phyloP scores from a whole-genome alignment of 2,888 invertebrate species.

The Ochropleura leucogaster region DNA sequence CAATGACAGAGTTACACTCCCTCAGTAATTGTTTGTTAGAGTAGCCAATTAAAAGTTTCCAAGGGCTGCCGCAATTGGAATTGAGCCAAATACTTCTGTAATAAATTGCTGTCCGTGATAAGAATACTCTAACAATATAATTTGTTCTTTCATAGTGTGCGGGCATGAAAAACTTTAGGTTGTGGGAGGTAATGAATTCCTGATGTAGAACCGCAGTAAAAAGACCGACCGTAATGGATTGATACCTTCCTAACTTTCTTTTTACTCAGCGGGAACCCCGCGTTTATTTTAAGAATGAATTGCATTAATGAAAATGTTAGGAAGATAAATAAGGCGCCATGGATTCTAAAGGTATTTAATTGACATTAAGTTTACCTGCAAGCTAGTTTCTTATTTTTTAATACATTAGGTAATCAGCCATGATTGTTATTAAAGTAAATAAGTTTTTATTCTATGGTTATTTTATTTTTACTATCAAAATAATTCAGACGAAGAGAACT shows the following conservation, averaged over 20 bases:
- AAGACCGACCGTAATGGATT: constrained; percentile 60
- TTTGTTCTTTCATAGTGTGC: constrained; percentile 65
- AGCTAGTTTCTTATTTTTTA: neutral
- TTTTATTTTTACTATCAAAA: neutral
- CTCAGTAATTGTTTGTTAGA: constrained; percentile 70
- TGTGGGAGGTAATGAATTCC: constrained; percentile 63
- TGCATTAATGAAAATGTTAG: constrained; percentile 38
- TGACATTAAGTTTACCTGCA: neutral
- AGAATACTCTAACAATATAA: constrained; percentile 71
- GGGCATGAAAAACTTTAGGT: constrained; percentile 62
- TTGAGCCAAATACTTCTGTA: constrained; percentile 73
- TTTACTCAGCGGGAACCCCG: constrained; percentile 36
- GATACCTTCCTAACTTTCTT: constrained; percentile 55
- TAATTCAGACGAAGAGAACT: neutral
- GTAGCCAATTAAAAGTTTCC: constrained; percentile 80
- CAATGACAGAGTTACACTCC: constrained; percentile 66
- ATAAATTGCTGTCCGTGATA: constrained; percentile 73
- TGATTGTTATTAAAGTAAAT: neutral
- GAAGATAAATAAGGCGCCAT: constrained; percentile 15
- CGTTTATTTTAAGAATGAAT: constrained; percentile 52
- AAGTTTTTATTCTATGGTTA: neutral
- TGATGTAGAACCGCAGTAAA: constrained; percentile 60
- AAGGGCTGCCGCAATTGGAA: constrained; percentile 75
- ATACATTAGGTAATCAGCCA: neutral
- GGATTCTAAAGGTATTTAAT: neutral